A percentile compares a stretch with the other conserved stretches of the same genome.
Conservation (phyloP, 1,140 invertebrate genomes). For the Cepaea nemoralis region DNA sequence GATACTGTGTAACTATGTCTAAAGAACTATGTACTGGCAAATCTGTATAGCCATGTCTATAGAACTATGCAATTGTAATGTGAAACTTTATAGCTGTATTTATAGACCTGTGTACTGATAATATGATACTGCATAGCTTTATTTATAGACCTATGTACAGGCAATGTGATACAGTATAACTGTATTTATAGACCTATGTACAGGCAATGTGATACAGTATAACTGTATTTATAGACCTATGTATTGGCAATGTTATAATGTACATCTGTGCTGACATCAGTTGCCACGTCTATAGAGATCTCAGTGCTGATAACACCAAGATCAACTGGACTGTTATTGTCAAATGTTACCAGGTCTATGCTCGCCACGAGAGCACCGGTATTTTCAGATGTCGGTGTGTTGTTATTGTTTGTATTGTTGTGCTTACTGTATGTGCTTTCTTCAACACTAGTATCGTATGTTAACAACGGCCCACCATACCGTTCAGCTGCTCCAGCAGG, state of each 20-base stretch:
- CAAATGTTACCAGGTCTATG: not conserved
- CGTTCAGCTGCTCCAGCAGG: slow-evolving; percentile 43
- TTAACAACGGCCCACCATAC: slow-evolving; percentile 51
- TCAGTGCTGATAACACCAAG: not conserved
- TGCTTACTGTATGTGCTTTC: slow-evolving; percentile 54
- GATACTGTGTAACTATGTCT: no score
- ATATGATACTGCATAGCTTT: no score
- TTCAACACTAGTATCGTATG: slow-evolving; percentile 66
- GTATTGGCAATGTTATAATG: not conserved
- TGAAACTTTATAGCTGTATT: no score
- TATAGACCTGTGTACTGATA: no score
- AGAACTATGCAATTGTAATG: no score
- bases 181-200: no score
- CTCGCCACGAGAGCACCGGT: not conserved
- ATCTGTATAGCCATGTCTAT: no score
- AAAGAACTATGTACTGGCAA: no score
- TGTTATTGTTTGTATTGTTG: not conserved
- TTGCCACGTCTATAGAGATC: not conserved
- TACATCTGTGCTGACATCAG: not conserved
- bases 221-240: no score
- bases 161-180: no score
- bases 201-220: no score
- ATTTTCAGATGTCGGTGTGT: not conserved
- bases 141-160: no score
- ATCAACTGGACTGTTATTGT: not conserved